Base-by-base conservation (phyloP, 1,140 invertebrate species). In the Cephus cinctus region DNA sequence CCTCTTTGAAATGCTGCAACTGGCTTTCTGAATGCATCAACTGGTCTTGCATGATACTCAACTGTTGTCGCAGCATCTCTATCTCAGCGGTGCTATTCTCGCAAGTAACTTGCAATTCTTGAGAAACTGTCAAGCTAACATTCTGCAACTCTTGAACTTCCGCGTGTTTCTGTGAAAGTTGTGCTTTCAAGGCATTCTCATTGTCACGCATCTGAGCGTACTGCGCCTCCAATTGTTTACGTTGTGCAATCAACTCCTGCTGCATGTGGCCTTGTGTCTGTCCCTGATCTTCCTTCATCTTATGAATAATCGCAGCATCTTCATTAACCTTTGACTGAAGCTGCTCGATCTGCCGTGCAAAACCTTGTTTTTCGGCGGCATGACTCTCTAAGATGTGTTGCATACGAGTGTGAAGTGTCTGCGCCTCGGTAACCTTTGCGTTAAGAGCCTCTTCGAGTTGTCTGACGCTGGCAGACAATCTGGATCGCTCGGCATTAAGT, bases 401-500 rank as follows among this genome's bases (percentile, higher is more conserved):
- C 68, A 86, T 76, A 5, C 83, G 76, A 1, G 76, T 68, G 47
- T 82, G 80, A 12, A 84, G 65, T 3, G 80, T 78, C 51, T 83
- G 78, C 18, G 81, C 67, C 56, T 88, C 86, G 15, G 77, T 65
- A 0, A 53, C 20, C 36, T 79, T 78, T 2, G 56, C 62, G 12
- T 73, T 72, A 1, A 82, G 42, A 3, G 78, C 71, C 47, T 86
- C 85, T 44, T 85, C 83, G 3, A 80, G 62, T 34, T 77, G 77
- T 32, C 83, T 78, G 2, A 83, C 75, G 31, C 74, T 77, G 8
- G 76, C 75, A 14, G 76, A 65, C 12, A 80, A 69, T 39, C 83
- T 79, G 2, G 80, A 78, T 19, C 81, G 79, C 58, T 90, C 88
- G 0, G 73, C 62, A 45, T 82, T 83, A n/a, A 89, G 73, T 57